Evolutionary conservation across 2,888 invertebrate species (phyloP).

Genomic region (Lordiphosa andalusiaca): DNA sequence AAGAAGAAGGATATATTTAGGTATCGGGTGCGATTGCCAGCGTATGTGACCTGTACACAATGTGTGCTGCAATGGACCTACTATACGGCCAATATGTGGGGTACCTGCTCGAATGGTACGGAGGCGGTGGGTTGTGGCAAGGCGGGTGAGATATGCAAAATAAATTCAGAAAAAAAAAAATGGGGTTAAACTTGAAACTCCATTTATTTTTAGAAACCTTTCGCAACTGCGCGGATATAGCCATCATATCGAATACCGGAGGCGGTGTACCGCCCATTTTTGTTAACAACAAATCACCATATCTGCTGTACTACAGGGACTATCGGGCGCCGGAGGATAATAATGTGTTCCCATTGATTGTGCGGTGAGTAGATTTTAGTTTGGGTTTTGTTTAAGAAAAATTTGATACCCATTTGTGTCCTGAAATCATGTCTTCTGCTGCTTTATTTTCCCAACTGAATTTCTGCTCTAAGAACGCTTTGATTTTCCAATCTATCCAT

Average conservation of each 20-base stretch:
- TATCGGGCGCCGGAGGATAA: conserved; percentile 83
- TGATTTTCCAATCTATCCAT: not conserved
- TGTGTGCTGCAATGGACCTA: conserved; percentile 97
- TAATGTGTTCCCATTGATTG: conserved; percentile 87
- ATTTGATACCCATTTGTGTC: too few species aligned
- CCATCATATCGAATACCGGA: conserved; percentile 89
- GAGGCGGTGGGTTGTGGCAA: conserved; percentile 94
- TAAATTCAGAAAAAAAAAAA: too few species aligned
- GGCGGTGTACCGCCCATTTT: conserved; percentile 87
- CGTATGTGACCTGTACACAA: conserved; percentile 91
- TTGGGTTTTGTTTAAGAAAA: not conserved
- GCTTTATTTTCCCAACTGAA: not conserved
- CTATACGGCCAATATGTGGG: conserved; percentile 94
- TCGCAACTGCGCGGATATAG: conserved; percentile 93
- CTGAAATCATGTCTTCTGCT: too few species aligned
- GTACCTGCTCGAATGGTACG: conserved; percentile 90
- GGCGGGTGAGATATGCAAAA: conserved; percentile 81
- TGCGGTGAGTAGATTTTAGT: conserved; percentile 83
- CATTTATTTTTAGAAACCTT: conserved; percentile 85
- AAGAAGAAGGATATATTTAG: conserved; percentile 85
- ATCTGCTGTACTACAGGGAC: conserved; percentile 89
- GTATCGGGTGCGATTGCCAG: conserved; percentile 89
- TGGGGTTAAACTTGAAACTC: not conserved
- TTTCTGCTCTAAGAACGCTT: too few species aligned
- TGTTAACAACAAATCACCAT: conserved; percentile 86